A percentile compares a stretch with the other conserved stretches of the same genome.
These are phyloP conservation scores for Calypte anna DNA, from an alignment of 2,113 vertebrate species.

Conservation along the genomic window DNA sequence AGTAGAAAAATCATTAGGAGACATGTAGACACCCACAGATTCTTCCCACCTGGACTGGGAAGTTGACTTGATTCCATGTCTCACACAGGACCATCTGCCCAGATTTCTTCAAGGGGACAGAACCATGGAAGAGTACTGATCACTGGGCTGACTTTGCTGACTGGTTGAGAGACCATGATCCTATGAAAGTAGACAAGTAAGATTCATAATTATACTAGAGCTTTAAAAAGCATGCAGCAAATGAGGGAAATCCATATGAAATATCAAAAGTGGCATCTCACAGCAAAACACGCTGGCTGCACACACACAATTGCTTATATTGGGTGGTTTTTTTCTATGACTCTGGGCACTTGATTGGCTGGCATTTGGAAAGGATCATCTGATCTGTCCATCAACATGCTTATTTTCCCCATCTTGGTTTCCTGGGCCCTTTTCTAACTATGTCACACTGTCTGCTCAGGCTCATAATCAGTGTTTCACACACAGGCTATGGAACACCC, in stretches of 20 bases:
- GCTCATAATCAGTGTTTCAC: neutral
- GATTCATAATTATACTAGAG: neutral
- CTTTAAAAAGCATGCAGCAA: neutral
- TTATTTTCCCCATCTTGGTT: neutral
- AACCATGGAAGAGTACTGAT: conserved; percentile 82
- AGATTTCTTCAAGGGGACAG: conserved; percentile 89
- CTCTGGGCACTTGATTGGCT: neutral
- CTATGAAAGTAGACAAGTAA: conserved; percentile 86
- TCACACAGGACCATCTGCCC: conserved; percentile 82
- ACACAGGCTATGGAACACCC: neutral
- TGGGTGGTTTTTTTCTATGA: neutral
- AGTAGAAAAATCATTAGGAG: neutral
- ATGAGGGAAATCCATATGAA: neutral
- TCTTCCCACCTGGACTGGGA: neutral
- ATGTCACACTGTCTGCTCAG: neutral
- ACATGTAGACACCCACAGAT: neutral
- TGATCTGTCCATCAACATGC: neutral
- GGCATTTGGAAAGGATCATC: neutral
- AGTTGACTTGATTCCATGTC: neutral
- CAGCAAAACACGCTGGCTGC: neutral
- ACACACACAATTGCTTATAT: neutral
- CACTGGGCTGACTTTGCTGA: conserved; percentile 84
- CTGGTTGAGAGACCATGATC: conserved; percentile 84
- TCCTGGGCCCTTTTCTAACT: neutral
- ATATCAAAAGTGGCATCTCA: neutral